Evolutionary conservation across 2,797 vertebrate species (phyloP).

Genomic region (Ctenochaetus hawaiiensis): DNA sequence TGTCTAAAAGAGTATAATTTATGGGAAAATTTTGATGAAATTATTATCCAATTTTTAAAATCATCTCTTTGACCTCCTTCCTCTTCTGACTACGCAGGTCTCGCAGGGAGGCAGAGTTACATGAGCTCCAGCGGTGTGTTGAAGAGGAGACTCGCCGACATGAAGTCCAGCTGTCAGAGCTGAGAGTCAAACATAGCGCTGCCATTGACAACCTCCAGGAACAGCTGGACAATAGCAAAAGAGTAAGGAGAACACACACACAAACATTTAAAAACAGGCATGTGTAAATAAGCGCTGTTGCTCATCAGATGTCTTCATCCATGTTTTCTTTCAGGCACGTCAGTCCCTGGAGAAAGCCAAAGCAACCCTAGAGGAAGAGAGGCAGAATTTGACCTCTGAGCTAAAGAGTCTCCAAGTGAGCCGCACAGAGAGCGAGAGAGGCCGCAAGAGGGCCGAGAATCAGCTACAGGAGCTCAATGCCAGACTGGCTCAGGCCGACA

Average conservation of each 20-base stretch:
- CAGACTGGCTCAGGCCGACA: slow-evolving; percentile 87
- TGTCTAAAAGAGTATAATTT: not conserved
- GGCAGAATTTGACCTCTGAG: slow-evolving; percentile 85
- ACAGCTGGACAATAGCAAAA: slow-evolving; percentile 88
- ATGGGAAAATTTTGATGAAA: not conserved
- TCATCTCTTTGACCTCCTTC: not conserved
- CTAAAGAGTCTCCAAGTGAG: slow-evolving; percentile 86
- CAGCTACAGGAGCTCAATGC: slow-evolving; percentile 90
- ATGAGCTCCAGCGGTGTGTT: slow-evolving; percentile 85
- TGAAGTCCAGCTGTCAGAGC: slow-evolving; percentile 86
- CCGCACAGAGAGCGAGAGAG: slow-evolving; percentile 89
- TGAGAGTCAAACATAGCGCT: slow-evolving; percentile 84
- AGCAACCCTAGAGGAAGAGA: slow-evolving; percentile 87
- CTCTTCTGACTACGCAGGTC: slow-evolving; percentile 70
- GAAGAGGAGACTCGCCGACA: slow-evolving; percentile 88
- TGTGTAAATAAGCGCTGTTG: not conserved
- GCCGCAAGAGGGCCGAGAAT: slow-evolving; percentile 88
- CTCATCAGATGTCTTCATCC: not conserved
- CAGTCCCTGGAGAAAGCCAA: slow-evolving; percentile 91
- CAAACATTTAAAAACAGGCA: not conserved
- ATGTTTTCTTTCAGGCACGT: slow-evolving; percentile 75
- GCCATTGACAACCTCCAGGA: slow-evolving; percentile 87
- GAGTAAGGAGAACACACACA: slow-evolving; percentile 70
- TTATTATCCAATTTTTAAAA: not conserved
- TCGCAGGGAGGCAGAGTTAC: slow-evolving; percentile 86